Conservation (phyloP, 2,888 invertebrate genomes). For the Nomada ruficornis region DNA sequence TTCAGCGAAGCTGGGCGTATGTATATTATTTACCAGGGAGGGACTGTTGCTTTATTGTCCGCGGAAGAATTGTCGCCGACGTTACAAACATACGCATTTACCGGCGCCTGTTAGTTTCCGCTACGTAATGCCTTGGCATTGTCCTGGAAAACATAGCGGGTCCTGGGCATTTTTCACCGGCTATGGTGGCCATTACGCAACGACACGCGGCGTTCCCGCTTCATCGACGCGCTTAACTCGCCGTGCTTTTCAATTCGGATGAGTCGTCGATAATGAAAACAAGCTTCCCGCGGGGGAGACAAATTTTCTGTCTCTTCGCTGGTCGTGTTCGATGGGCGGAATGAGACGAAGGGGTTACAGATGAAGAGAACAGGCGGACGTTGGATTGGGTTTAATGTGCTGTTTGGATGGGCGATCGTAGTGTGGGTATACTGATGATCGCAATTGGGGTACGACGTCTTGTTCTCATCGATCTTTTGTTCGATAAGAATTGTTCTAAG, state of each 20-base stretch:
- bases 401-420: too few species aligned
- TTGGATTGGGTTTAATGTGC: too few species aligned
- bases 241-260: constrained; percentile 43
- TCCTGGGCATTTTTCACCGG: constrained; percentile 43
- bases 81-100: neutral
- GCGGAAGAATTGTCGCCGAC: constrained; percentile 60
- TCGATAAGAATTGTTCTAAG: too few species aligned
- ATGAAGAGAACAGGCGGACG: too few species aligned
- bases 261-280: constrained; percentile 8
- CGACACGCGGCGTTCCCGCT: constrained; percentile 30
- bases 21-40: constrained; percentile 5
- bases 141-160: constrained; percentile 44
- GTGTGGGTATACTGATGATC: too few species aligned
- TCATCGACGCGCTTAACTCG: constrained; percentile 44
- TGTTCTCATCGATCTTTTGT: too few species aligned
- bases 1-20: too few species aligned
- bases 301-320: too few species aligned
- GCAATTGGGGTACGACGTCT: too few species aligned
- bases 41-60: constrained; percentile 58
- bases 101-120: constrained; percentile 16
- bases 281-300: too few species aligned
- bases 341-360: too few species aligned
- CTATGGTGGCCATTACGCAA: constrained; percentile 22
- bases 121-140: constrained; percentile 46
- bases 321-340: too few species aligned